Percentiles rank a stretch among this genome's conserved stretches.
These are phyloP conservation scores for Lasioglossum marginatum DNA, from an alignment of 2,888 invertebrate species.

Conservation along the genomic window DNA sequence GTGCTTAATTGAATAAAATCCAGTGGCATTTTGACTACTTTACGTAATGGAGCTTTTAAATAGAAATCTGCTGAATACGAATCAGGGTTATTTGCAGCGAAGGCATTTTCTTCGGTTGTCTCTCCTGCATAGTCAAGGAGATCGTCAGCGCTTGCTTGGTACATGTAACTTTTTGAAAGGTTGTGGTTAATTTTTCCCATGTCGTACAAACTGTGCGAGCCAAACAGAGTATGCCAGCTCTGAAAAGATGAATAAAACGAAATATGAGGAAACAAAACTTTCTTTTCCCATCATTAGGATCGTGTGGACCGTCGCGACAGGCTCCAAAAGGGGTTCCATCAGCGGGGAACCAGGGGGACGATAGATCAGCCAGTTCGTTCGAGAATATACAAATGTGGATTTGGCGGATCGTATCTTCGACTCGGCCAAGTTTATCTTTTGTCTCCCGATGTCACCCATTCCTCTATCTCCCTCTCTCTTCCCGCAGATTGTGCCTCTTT, in stretches of 20 bases:
- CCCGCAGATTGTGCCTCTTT: not conserved
- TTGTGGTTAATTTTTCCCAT: not conserved
- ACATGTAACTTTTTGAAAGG: not conserved
- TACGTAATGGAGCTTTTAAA: not conserved
- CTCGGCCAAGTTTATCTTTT: slow-evolving; percentile 77
- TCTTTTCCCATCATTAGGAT: not conserved
- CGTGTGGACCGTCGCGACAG: not conserved
- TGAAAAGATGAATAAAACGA: not conserved
- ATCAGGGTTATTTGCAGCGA: not conserved
- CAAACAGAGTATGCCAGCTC: too few relatives aligned
- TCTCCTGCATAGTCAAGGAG: not conserved
- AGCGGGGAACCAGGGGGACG: slow-evolving; percentile 34
- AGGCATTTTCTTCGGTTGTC: not conserved
- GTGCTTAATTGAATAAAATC: not conserved
- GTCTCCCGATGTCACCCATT: slow-evolving; percentile 67
- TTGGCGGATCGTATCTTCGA: slow-evolving; percentile 77
- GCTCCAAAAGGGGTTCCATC: not conserved
- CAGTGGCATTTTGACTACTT: too few relatives aligned
- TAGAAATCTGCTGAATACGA: not conserved
- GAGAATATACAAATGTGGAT: slow-evolving; percentile 80
- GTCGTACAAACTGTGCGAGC: not conserved
- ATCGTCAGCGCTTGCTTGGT: not conserved
- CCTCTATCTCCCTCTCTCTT: not conserved
- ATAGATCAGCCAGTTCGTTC: slow-evolving; percentile 51
- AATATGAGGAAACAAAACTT: not conserved